A percentile compares a stretch with the other conserved stretches of the same genome.
Conservation (phyloP, 2,888 invertebrate species). For the Stenichneumon culpator region DNA sequence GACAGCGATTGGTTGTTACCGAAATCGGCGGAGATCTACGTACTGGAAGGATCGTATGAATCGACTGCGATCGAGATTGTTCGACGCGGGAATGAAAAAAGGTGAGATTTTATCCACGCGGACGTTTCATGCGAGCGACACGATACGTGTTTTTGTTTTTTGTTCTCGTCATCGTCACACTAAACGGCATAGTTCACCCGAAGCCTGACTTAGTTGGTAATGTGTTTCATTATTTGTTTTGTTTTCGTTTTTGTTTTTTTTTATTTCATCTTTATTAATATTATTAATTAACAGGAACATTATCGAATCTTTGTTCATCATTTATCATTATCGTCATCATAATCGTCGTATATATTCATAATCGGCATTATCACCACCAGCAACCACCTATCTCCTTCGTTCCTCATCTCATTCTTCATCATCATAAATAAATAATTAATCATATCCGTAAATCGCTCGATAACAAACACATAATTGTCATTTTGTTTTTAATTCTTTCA, state of each 20-base stretch:
- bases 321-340: constrained; percentile 71
- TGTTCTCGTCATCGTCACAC: constrained; percentile 1
- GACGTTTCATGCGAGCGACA: neutral
- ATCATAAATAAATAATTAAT: constrained; percentile 83
- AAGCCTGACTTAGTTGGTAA: constrained; percentile 82
- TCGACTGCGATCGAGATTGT: constrained; percentile 7
- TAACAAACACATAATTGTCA: constrained; percentile 81
- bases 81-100: constrained; percentile 10
- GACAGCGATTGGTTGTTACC: neutral
- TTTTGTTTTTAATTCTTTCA: constrained; percentile 60
- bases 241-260: constrained; percentile 56
- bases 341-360: constrained; percentile 71
- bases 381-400: constrained; percentile 67
- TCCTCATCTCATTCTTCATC: constrained; percentile 70
- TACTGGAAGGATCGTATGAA: constrained; percentile 21
- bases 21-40: constrained; percentile 12
- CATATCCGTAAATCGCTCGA: constrained; percentile 78
- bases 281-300: constrained; percentile 85
- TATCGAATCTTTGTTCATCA: constrained; percentile 83
- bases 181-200: constrained; percentile 62
- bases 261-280: constrained; percentile 79
- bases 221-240: constrained; percentile 54
- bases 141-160: neutral
- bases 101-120: neutral
- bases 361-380: constrained; percentile 74